A percentile compares a stretch with the other conserved stretches of the same genome.
phyloP scores from a whole-genome alignment of 1,140 invertebrate species.

The Drusus annulatus region DNA sequence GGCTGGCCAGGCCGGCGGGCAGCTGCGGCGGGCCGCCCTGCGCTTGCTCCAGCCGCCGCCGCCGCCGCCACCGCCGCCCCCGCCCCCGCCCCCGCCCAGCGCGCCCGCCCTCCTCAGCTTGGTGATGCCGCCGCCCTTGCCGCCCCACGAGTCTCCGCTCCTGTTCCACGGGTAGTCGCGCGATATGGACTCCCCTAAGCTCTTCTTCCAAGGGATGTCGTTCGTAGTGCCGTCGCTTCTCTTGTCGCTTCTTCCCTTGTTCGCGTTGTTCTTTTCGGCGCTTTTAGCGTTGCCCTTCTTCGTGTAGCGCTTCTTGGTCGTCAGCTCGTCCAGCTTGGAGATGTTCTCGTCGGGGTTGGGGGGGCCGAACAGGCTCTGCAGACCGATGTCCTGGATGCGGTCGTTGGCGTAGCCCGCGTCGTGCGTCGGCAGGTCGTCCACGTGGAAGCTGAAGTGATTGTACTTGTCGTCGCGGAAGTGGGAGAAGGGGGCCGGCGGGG shows the following conservation, averaged over 20 bases:
- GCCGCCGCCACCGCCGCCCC: slow-evolving; percentile 46
- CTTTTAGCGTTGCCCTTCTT: slow-evolving; percentile 52
- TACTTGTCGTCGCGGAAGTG: slow-evolving; percentile 58
- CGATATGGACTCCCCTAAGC: slow-evolving; percentile 53
- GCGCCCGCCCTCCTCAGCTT: slow-evolving; percentile 44
- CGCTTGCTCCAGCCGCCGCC: no score
- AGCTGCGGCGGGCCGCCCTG: slow-evolving; percentile 53
- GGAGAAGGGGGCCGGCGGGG: slow-evolving; percentile 46
- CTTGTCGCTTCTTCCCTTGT: slow-evolving; percentile 50
- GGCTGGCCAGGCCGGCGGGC: slow-evolving; percentile 68
- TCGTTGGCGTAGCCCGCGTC: slow-evolving; percentile 30
- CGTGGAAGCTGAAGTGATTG: slow-evolving; percentile 53
- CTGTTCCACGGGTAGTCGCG: slow-evolving; percentile 55
- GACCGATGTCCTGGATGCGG: slow-evolving; percentile 51
- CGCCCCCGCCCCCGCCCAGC: slow-evolving; percentile 11
- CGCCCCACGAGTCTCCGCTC: slow-evolving; percentile 53
- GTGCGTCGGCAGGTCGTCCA: slow-evolving; percentile 51
- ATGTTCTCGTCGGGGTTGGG: slow-evolving; percentile 57
- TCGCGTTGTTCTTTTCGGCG: slow-evolving; percentile 53
- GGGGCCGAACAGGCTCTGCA: slow-evolving; percentile 55
- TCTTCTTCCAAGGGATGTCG: slow-evolving; percentile 55
- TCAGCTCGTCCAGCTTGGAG: slow-evolving; percentile 56
- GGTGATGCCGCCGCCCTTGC: slow-evolving; percentile 41
- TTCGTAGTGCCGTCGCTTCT: slow-evolving; percentile 41
- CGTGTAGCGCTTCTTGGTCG: slow-evolving; percentile 55